A percentile compares a stretch with the other conserved stretches of the same genome.
phyloP scores from a whole-genome alignment of 2,888 invertebrate species.

The Nemoura dubitans region DNA sequence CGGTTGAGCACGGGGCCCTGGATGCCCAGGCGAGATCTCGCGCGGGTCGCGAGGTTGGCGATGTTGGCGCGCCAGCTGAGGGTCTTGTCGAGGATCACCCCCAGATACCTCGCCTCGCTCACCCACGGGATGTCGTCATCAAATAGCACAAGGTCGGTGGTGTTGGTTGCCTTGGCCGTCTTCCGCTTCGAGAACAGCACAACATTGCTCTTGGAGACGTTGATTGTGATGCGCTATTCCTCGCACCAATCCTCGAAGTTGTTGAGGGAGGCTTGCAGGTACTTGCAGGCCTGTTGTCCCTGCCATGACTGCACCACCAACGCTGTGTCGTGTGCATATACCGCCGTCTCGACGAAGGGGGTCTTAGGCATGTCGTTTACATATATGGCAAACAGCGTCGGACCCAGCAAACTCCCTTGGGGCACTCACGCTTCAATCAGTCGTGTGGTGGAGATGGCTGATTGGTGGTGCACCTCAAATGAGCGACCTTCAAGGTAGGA shows the following conservation, averaged over 20 bases:
- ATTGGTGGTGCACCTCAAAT: not conserved
- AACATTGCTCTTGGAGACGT: not conserved
- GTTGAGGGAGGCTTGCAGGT: conserved; percentile 28
- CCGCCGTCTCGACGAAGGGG: not conserved
- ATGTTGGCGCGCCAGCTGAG: no score
- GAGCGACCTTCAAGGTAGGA: conserved; percentile 5
- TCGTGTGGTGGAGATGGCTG: not conserved
- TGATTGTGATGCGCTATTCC: conserved; percentile 32
- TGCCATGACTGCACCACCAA: not conserved
- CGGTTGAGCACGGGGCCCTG: no score
- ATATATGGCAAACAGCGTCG: conserved; percentile 20
- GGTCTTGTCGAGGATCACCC: no score
- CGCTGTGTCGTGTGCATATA: conserved; percentile 29
- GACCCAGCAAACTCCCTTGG: conserved; percentile 36
- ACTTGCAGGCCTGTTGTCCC: not conserved
- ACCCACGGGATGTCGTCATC: no score
- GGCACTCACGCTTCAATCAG: conserved; percentile 24
- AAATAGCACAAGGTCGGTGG: no score
- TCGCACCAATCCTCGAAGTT: not conserved
- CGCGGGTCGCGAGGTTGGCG: no score
- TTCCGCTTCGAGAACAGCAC: no score
- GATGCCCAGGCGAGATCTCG: no score
- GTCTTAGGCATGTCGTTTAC: conserved; percentile 35
- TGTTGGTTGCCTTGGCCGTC: no score
- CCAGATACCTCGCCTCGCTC: no score